phyloP scores from a whole-genome alignment of 2,797 vertebrate species.

The Dendrocincla tyrannina region DNA sequence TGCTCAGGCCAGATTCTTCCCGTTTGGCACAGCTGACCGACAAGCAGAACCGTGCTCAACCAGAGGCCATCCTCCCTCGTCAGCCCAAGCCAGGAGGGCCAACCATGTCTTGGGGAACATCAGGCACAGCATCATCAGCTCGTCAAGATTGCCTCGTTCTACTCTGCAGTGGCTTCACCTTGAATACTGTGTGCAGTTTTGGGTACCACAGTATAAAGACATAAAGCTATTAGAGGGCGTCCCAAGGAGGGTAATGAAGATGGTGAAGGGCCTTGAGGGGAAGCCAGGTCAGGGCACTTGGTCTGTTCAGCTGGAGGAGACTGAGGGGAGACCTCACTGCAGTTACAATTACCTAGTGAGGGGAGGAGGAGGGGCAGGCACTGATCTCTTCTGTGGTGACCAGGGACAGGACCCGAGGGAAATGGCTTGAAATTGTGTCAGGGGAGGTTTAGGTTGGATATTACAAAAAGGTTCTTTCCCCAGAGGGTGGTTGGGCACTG shows the following conservation, averaged over 20 bases:
- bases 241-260: neutral
- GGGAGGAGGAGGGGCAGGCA: neutral
- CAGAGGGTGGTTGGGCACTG: neutral
- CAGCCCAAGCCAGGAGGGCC: neutral
- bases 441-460: neutral
- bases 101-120: accelerated
- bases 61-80: neutral
- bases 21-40: neutral
- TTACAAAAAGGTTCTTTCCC: neutral
- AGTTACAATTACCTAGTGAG: no score
- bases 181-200: neutral
- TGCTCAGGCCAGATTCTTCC: neutral
- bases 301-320: neutral
- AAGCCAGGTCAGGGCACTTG: neutral
- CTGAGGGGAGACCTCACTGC: accelerated
- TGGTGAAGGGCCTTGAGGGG: neutral
- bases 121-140: accelerated
- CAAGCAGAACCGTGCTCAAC: neutral
- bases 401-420: neutral
- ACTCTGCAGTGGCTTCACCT: neutral
- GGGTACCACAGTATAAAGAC: neutral
- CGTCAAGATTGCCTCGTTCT: accelerated
- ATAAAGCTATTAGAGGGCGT: neutral
- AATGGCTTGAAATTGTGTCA: neutral
- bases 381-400: neutral